These are phyloP conservation scores for Hydrotaea diabolus DNA, from an alignment of 2,888 invertebrate genomes.

Conservation along the genomic window DNA sequence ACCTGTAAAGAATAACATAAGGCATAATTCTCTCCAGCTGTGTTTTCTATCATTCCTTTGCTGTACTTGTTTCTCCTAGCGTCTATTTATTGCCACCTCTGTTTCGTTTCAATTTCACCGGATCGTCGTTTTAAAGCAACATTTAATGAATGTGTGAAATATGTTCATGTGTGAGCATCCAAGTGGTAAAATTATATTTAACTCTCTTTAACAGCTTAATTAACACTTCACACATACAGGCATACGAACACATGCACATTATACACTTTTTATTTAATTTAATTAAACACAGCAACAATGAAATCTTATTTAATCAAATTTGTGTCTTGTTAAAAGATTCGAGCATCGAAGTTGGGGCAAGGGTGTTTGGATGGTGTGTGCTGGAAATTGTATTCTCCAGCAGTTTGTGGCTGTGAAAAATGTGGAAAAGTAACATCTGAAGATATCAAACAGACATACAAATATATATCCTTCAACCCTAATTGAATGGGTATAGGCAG, in stretches of 20 bases:
- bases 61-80: background rate
- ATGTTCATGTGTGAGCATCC: constrained; percentile 19
- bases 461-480: too few relatives aligned
- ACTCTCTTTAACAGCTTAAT: constrained; percentile 54
- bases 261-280: background rate
- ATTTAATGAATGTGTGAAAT: constrained; percentile 20
- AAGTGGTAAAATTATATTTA: constrained; percentile 46
- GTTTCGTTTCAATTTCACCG: background rate
- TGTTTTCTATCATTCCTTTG: background rate
- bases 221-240: constrained; percentile 27
- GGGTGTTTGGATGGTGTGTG: too few relatives aligned
- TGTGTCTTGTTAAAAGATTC: too few relatives aligned
- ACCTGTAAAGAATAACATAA: too few relatives aligned
- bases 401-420: background rate
- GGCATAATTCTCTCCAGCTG: background rate
- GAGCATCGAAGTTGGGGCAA: too few relatives aligned
- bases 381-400: too few relatives aligned
- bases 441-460: background rate
- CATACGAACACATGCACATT: background rate
- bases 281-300: background rate
- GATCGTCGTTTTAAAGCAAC: background rate
- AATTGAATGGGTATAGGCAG: too few relatives aligned
- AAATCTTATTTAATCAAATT: constrained; percentile 2
- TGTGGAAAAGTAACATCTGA: background rate
- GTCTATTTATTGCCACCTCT: background rate